Percentiles rank a stretch among this genome's conserved stretches.
Conservation (phyloP, 2,797 vertebrate species). For the Todus mexicanus region DNA sequence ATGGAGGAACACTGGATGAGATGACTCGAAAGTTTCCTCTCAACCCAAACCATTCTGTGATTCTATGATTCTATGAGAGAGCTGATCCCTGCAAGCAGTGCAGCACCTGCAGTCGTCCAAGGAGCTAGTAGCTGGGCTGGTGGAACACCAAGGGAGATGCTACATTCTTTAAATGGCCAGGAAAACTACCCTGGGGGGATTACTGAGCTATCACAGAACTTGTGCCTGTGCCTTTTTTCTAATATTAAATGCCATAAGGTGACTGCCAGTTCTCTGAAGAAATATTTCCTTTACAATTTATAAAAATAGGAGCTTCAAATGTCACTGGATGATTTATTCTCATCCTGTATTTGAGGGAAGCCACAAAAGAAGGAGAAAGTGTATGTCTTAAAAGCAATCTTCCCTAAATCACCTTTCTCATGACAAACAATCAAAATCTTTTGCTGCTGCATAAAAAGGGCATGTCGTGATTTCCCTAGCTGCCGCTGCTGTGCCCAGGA, state of each 20-base stretch:
- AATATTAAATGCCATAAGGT: not conserved
- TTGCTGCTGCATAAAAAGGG: not conserved
- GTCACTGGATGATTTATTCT: not conserved
- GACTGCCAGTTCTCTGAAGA: not conserved
- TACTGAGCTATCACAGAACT: not conserved
- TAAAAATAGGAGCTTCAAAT: not conserved
- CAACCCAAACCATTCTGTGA: not conserved
- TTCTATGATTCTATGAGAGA: not conserved
- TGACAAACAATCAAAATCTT: not conserved
- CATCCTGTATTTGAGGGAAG: not conserved
- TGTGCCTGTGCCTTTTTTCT: not conserved
- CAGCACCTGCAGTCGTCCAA: not conserved
- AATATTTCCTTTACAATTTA: not conserved
- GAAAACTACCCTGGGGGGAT: not conserved
- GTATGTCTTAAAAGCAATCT: not conserved
- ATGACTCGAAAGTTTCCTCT: not conserved
- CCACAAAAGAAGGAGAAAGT: not conserved
- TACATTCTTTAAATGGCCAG: not conserved
- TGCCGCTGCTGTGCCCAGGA: not conserved
- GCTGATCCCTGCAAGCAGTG: too few relatives aligned
- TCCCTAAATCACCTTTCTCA: not conserved
- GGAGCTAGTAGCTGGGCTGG: not conserved
- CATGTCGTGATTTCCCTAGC: not conserved
- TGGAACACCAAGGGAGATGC: too few relatives aligned
- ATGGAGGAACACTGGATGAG: not conserved